Percentiles rank a stretch among this genome's conserved stretches.
These are phyloP conservation scores for Imbricaverruca yamaguchii DNA, from an alignment of 2,888 invertebrate species.

Conservation along the genomic window DNA sequence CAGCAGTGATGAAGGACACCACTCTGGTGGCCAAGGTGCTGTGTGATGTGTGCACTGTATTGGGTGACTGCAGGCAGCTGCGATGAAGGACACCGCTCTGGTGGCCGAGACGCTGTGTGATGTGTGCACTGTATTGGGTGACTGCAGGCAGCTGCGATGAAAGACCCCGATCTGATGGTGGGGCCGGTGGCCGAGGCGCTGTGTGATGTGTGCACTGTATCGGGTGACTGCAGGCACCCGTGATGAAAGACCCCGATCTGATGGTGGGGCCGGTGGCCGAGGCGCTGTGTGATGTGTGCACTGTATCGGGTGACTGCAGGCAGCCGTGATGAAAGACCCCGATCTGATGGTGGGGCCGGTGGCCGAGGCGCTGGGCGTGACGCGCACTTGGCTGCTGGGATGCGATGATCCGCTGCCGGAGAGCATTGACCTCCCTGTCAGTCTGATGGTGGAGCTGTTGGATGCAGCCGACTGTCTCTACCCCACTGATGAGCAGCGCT, in stretches of 20 bases:
- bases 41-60: no score
- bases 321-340: neutral
- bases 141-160: neutral
- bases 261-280: constrained; percentile 18
- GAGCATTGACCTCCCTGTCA: constrained; percentile 11
- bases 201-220: neutral
- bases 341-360: constrained; percentile 7
- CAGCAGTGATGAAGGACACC: neutral
- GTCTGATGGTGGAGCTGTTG: constrained; percentile 20
- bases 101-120: no score
- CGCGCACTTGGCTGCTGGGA: constrained; percentile 6
- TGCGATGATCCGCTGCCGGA: neutral
- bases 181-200: constrained; percentile 10
- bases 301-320: no score
- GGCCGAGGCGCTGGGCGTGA: constrained; percentile 15
- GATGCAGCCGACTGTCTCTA: constrained; percentile 6
- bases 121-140: no score
- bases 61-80: no score
- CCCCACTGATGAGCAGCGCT: constrained; percentile 6
- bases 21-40: neutral
- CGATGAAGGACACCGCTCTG: no score
- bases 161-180: neutral
- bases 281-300: neutral
- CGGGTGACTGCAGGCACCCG: neutral
- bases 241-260: neutral